phyloP scores from a whole-genome alignment of 2,888 invertebrate species.

The Melangyna quadrimaculata region DNA sequence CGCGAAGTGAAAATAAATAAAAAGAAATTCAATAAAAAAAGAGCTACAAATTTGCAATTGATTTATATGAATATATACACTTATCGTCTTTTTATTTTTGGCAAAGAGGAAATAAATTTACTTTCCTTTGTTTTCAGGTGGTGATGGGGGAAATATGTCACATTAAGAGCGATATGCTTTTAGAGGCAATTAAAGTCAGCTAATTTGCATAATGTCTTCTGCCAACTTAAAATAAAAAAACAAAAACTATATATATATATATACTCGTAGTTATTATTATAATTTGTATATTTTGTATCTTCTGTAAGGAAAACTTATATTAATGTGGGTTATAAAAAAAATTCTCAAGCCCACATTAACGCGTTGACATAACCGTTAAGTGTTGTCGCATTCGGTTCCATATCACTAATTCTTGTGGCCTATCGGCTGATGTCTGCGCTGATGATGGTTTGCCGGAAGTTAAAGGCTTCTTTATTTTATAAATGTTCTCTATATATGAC shows the following conservation, averaged over 20 bases:
- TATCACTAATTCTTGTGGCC: slow-evolving; percentile 61
- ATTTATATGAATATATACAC: slow-evolving; percentile 51
- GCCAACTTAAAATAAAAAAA: slow-evolving; percentile 1
- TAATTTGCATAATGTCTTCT: slow-evolving; percentile 54
- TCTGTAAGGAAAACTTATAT: neutral
- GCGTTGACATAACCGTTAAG: slow-evolving; percentile 18
- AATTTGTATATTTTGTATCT: slow-evolving; percentile 22
- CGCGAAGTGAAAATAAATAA: no score
- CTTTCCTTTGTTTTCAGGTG: slow-evolving; percentile 37
- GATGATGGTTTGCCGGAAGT: slow-evolving; percentile 53
- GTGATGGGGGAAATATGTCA: slow-evolving; percentile 12
- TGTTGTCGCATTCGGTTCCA: slow-evolving; percentile 50
- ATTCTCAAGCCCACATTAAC: slow-evolving; percentile 41
- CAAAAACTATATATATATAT: no score
- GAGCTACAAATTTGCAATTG: slow-evolving; percentile 53
- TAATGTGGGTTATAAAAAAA: slow-evolving; percentile 37
- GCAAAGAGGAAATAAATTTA: slow-evolving; percentile 32
- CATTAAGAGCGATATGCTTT: slow-evolving; percentile 55
- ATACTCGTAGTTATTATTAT: no score
- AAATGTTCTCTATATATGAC: slow-evolving; percentile 9
- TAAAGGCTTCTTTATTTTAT: slow-evolving; percentile 11
- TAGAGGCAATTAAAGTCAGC: slow-evolving; percentile 57
- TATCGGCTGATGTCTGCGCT: slow-evolving; percentile 54
- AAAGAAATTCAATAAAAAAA: no score
- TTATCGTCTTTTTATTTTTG: slow-evolving; percentile 38